These are phyloP conservation scores for Girardinichthys multiradiatus DNA, from an alignment of 2,113 vertebrate species.

Conservation along the genomic window DNA sequence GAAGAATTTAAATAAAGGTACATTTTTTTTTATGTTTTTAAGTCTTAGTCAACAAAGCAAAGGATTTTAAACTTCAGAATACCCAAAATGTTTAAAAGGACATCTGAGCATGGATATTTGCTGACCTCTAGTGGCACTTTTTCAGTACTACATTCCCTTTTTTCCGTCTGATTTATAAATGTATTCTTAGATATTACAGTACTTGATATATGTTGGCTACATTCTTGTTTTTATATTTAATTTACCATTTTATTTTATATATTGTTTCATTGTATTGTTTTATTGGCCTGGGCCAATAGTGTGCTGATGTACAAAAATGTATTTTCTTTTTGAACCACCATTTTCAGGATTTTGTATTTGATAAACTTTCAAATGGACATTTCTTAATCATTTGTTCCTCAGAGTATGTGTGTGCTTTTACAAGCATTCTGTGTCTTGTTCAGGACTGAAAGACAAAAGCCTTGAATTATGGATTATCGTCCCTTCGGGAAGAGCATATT, in stretches of 20 bases:
- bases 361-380: constrained; percentile 49
- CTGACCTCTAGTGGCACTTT: constrained; percentile 78
- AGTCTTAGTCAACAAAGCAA: constrained; percentile 35
- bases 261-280: constrained; percentile 45
- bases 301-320: constrained; percentile 48
- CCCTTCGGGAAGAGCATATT: constrained; percentile 35
- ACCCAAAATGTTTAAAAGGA: constrained; percentile 62
- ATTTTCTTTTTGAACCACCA: constrained; percentile 44
- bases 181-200: constrained; percentile 64
- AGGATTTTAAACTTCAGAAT: constrained; percentile 41
- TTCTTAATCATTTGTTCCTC: constrained; percentile 53
- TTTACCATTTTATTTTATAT: constrained; percentile 52
- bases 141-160: constrained; percentile 76
- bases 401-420: constrained; percentile 43
- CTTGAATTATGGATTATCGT: constrained; percentile 27
- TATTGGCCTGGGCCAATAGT: constrained; percentile 13
- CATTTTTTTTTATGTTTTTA: not conserved
- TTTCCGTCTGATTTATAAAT: constrained; percentile 66
- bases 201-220: constrained; percentile 63
- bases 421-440: constrained; percentile 49
- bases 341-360: constrained; percentile 55
- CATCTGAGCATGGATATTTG: constrained; percentile 78
- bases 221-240: constrained; percentile 60
- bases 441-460: constrained; percentile 36
- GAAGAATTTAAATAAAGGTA: constrained; percentile 8